Evolutionary conservation across 2,113 vertebrate genomes (phyloP).

Genomic region (Lamprologus callipterus): DNA sequence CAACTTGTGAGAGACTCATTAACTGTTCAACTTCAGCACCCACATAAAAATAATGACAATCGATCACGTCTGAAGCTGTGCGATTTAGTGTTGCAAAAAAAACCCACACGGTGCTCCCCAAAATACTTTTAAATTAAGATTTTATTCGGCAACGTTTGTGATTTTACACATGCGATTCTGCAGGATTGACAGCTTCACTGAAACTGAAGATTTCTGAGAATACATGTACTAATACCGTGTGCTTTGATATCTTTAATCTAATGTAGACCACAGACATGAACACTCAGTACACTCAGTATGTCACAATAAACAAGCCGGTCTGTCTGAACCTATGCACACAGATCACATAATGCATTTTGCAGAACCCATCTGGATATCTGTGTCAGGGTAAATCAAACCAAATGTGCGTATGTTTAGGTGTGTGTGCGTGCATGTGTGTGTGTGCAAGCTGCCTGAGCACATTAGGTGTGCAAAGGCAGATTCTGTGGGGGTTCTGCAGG

Average conservation of each 20-base stretch:
- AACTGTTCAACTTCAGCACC: neutral
- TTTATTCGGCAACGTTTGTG: conserved; percentile 25
- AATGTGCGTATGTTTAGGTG: neutral
- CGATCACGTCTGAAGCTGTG: neutral
- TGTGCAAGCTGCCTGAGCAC: neutral
- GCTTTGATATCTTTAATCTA: conserved; percentile 28
- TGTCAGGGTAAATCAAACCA: conserved; percentile 8
- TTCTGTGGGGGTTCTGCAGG: conserved; percentile 74
- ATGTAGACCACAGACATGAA: conserved; percentile 48
- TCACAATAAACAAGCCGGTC: neutral
- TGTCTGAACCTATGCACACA: neutral
- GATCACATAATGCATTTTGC: neutral
- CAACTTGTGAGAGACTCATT: neutral
- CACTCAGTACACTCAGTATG: conserved; percentile 4
- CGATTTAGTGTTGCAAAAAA: neutral
- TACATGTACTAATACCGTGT: neutral
- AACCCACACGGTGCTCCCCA: accelerated
- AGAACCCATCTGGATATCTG: conserved; percentile 12
- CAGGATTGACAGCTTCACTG: neutral
- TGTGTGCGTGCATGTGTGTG: neutral
- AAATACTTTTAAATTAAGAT: conserved; percentile 19
- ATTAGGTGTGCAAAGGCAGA: conserved; percentile 60
- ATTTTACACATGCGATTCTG: neutral
- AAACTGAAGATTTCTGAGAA: neutral
- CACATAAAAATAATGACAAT: neutral